Base-by-base conservation (phyloP, 2,888 invertebrate species). In the Xiphydria camelus region DNA sequence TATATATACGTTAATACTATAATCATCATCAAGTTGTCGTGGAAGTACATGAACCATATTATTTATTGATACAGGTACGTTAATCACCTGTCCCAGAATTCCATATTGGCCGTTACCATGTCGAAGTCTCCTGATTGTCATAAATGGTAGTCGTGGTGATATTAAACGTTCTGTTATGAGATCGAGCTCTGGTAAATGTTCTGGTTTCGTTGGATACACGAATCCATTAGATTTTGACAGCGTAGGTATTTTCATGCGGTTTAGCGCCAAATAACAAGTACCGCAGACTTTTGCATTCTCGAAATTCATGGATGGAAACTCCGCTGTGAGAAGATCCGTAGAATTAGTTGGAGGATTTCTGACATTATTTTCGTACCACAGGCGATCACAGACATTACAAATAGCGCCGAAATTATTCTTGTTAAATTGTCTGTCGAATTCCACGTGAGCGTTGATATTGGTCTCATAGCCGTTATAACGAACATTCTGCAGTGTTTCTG, bases 81-180 rank as follows among this genome's bases (percentile, higher is more conserved):
- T 64, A 10, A 61, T 60, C 1, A 61, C 43, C 32, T 60, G 63
- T 4, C 60, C 61, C 25, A 47, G 40, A 35, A 59, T 58, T 31
- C 54, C 56, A 29, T 45, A 55, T 38, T 52, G 53, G 20, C 58
- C 59, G 35, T 62, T 26, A 45, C 53, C 53, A 51, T 61, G 49
- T 23, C 55, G 46, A 36, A 53, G 45, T 34, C 54, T 34, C 39
- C 54, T 32, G 34, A 51, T 54, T 44, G 45, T 53, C 57, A 59
- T 57, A 49, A 51, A 56, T n/a, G n/a, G n/a, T n/a, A n/a, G n/a
- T n/a, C n/a, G n/a, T n/a, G n/a, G n/a, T n/a, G n/a, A n/a, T n/a
- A n/a, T n/a, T n/a, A n/a, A n/a, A n/a, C n/a, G n/a, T n/a, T n/a
- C n/a, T n/a, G n/a, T n/a, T n/a, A n/a, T n/a, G n/a, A n/a, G n/a